phyloP scores from a whole-genome alignment of 2,113 vertebrate species.

The Tetrax tetrax region DNA sequence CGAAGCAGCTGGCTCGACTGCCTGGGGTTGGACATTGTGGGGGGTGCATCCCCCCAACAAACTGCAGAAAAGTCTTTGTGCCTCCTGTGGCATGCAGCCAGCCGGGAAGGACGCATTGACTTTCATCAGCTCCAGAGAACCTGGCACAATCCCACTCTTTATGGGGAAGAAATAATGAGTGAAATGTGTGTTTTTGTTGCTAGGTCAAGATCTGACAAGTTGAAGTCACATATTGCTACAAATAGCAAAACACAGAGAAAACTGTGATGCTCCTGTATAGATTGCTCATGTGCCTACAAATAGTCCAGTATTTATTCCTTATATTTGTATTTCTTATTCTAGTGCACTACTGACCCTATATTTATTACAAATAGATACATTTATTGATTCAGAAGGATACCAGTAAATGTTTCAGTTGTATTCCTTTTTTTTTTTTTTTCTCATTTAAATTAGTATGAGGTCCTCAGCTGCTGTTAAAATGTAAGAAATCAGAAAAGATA shows the following conservation, averaged over 20 bases:
- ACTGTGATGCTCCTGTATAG: neutral
- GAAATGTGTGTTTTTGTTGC: neutral
- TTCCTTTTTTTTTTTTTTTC: neutral
- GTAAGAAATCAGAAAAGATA: neutral
- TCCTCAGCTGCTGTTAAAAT: neutral
- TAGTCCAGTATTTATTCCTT: neutral
- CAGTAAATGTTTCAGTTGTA: neutral
- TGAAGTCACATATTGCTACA: neutral
- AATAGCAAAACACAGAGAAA: neutral
- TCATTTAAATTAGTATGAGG: neutral
- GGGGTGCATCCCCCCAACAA: fast-evolving
- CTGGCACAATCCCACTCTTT: neutral
- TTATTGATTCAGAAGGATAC: neutral
- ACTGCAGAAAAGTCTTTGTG: neutral
- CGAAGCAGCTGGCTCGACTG: neutral
- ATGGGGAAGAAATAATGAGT: neutral
- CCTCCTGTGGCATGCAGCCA: fast-evolving
- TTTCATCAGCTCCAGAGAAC: neutral
- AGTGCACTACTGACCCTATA: neutral
- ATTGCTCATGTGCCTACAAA: neutral
- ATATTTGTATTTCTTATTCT: neutral
- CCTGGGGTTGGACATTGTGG: fast-evolving
- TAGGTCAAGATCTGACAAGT: neutral
- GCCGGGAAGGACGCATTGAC: fast-evolving
- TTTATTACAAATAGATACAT: neutral